phyloP scores from a whole-genome alignment of 2,888 invertebrate genomes.

The Spicauda simplicius region DNA sequence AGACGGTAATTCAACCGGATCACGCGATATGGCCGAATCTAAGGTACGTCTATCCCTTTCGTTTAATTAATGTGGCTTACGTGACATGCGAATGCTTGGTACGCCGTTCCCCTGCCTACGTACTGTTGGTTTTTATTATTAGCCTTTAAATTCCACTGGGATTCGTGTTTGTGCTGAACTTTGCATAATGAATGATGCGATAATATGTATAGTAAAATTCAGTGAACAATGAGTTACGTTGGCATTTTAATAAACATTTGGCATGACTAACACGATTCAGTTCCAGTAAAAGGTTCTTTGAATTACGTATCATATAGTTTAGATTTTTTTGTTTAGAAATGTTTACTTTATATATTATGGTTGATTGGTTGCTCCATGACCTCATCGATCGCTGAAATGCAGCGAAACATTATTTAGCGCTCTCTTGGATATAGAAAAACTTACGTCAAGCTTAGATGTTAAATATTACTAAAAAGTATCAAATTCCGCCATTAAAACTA shows the following conservation, averaged over 20 bases:
- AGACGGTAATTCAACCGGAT: slow-evolving; percentile 68
- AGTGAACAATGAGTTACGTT: slow-evolving; percentile 4
- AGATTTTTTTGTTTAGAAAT: too few species aligned
- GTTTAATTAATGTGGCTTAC: slow-evolving; percentile 71
- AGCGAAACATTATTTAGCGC: too few species aligned
- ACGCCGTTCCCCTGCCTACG: slow-evolving; percentile 42
- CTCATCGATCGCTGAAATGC: too few species aligned
- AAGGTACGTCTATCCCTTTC: slow-evolving; percentile 71
- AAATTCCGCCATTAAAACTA: too few species aligned
- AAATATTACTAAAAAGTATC: too few species aligned
- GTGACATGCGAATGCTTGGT: slow-evolving; percentile 64
- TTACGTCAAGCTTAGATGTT: too few species aligned
- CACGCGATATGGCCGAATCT: slow-evolving; percentile 77
- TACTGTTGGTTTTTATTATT: slow-evolving; percentile 41
- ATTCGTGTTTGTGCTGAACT: slow-evolving; percentile 27
- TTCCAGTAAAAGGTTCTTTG: slow-evolving; percentile 5
- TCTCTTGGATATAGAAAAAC: too few species aligned
- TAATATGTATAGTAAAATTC: too few species aligned
- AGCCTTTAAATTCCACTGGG: slow-evolving; percentile 30
- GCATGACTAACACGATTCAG: slow-evolving; percentile 21
- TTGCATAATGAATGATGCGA: slow-evolving; percentile 23
- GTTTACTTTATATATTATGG: too few species aligned
- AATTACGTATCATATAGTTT: too few species aligned
- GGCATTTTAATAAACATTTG: slow-evolving; percentile 28
- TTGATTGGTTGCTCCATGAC: too few species aligned